Percentiles rank a stretch among this genome's conserved stretches.
phyloP scores from a whole-genome alignment of 1,140 invertebrate genomes.

The Capitella teleta region DNA sequence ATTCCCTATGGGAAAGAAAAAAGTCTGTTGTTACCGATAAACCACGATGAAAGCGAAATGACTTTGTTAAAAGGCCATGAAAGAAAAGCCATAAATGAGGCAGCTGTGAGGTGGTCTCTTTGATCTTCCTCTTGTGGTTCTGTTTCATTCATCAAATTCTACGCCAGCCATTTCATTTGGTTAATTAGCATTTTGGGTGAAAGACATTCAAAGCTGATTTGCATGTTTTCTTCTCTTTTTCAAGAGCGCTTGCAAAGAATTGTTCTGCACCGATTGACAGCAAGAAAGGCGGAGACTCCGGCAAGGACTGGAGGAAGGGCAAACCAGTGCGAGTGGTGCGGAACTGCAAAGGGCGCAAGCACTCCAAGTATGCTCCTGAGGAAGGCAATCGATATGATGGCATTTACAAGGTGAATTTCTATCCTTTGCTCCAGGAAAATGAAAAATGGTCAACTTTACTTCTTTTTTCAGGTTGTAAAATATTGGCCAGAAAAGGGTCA shows the following conservation, averaged over 20 bases:
- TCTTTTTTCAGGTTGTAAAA: constrained; percentile 64
- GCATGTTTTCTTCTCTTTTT: constrained; percentile 12
- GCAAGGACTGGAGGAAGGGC: constrained; percentile 60
- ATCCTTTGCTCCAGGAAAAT: too few species aligned
- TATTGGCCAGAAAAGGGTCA: constrained; percentile 71
- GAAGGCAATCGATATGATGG: constrained; percentile 55
- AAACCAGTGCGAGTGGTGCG: constrained; percentile 69
- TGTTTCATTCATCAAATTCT: too few species aligned
- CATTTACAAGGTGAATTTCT: constrained; percentile 45
- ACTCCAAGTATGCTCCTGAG: constrained; percentile 66
- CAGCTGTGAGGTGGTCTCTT: too few species aligned
- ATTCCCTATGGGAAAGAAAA: too few species aligned
- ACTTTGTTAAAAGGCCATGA: too few species aligned
- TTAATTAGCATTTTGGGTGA: too few species aligned
- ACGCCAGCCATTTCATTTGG: too few species aligned
- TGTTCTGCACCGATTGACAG: constrained; percentile 57
- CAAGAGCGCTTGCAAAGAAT: constrained; percentile 64
- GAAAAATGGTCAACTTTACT: constrained; percentile 24
- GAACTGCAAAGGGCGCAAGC: constrained; percentile 59
- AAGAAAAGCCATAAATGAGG: too few species aligned
- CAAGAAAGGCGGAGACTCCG: constrained; percentile 57
- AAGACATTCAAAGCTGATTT: too few species aligned
- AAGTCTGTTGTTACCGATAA: too few species aligned
- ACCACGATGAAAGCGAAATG: too few species aligned
- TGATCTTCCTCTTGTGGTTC: too few species aligned